Conservation (phyloP, 2,797 vertebrate genomes). For the Hemibagrus guttatus region DNA sequence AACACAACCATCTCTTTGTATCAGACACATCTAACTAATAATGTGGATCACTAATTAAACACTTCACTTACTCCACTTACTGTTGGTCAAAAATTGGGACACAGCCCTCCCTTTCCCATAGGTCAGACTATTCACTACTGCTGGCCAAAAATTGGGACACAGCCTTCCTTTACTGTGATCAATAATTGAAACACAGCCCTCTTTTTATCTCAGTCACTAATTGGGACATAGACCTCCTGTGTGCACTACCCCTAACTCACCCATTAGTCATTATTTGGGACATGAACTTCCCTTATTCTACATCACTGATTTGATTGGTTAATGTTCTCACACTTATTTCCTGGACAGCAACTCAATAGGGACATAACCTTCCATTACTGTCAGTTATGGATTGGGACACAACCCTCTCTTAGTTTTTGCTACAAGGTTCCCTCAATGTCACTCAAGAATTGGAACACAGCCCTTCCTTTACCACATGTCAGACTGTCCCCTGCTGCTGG, state of each 20-base stretch:
- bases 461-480: neutral
- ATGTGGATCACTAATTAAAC: neutral
- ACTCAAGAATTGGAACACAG: neutral
- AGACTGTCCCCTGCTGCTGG: neutral
- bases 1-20: neutral
- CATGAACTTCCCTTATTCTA: neutral
- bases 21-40: neutral
- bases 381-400: constrained; percentile 5
- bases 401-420: neutral
- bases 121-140: neutral
- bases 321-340: neutral
- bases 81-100: neutral
- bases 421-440: neutral
- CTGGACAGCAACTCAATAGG: neutral
- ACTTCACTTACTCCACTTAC: neutral
- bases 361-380: neutral
- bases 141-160: neutral
- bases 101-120: neutral
- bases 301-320: neutral
- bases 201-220: neutral
- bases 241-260: neutral
- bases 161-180: neutral
- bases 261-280: constrained; percentile 14
- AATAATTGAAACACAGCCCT: neutral
- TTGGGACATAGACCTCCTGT: neutral